Evolutionary conservation across 2,113 vertebrate species (phyloP).

Genomic region (Cygnus atratus): DNA sequence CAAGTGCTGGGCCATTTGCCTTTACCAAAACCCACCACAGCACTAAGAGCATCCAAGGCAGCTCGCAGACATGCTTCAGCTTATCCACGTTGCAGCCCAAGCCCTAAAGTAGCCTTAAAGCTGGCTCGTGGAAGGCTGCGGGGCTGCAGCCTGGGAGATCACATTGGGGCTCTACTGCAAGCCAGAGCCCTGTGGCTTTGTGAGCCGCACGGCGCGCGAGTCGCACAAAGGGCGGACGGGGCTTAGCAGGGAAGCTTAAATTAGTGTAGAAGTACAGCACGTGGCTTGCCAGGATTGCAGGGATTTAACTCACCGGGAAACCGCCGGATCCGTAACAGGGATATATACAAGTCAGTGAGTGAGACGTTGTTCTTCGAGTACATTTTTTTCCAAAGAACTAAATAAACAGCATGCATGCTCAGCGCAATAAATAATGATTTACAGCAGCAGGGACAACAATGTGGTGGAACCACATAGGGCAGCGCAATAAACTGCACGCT

Average conservation of each 20-base stretch:
- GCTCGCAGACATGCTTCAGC: accelerated
- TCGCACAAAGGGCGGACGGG: not conserved
- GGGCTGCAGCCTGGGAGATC: not conserved
- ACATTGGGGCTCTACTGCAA: not conserved
- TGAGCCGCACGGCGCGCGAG: conserved; percentile 24
- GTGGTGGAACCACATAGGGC: not conserved
- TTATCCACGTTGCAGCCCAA: not conserved
- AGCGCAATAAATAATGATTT: not conserved
- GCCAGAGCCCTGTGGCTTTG: conserved; percentile 7
- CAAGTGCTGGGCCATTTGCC: not conserved
- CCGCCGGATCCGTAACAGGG: not conserved
- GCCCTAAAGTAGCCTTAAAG: not conserved
- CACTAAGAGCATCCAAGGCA: not conserved
- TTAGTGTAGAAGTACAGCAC: conserved; percentile 14
- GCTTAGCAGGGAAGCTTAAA: conserved; percentile 58
- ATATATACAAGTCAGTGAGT: not conserved
- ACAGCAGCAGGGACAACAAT: not conserved
- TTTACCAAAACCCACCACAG: not conserved
- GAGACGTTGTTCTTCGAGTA: not conserved
- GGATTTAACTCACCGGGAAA: conserved; percentile 1
- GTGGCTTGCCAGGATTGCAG: not conserved
- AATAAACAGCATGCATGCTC: not conserved
- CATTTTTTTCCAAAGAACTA: not conserved
- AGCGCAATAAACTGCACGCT: conserved; percentile 33
- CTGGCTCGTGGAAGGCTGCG: not conserved